Percentiles rank a stretch among this genome's conserved stretches.
These are phyloP conservation scores for Buathra laborator DNA, from an alignment of 2,888 invertebrate species.

Conservation along the genomic window DNA sequence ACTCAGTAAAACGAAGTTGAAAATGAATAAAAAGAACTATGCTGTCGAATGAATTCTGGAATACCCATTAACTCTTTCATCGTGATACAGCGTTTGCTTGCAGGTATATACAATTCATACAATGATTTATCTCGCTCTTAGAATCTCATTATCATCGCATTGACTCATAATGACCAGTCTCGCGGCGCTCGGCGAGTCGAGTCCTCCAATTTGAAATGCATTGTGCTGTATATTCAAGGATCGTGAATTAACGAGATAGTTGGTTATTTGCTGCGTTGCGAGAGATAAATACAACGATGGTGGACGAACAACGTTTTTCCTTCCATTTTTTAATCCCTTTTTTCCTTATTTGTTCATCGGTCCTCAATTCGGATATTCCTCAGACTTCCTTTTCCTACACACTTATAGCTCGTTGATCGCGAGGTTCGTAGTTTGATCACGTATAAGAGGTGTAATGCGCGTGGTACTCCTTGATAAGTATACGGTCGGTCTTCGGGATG, in stretches of 20 bases:
- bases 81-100: not conserved
- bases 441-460: constrained; percentile 26
- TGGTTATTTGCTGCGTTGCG: constrained; percentile 12
- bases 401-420: constrained; percentile 7
- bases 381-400: not conserved
- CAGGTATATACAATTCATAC: constrained; percentile 14
- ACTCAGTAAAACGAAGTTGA: not conserved
- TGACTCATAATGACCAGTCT: constrained; percentile 62
- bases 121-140: constrained; percentile 63
- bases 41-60: not conserved
- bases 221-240: constrained; percentile 54
- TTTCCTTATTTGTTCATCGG: constrained; percentile 57
- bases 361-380: constrained; percentile 12
- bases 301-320: constrained; percentile 31
- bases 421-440: constrained; percentile 26
- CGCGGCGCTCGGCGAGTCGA: constrained; percentile 52
- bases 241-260: constrained; percentile 34
- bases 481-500: constrained; percentile 32
- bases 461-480: constrained; percentile 50
- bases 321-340: constrained; percentile 14
- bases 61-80: constrained; percentile 8
- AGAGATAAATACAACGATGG: constrained; percentile 53
- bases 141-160: constrained; percentile 66
- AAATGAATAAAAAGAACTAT: not conserved
- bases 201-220: constrained; percentile 60